phyloP scores from a whole-genome alignment of 2,888 invertebrate genomes.

The Timema podura region DNA sequence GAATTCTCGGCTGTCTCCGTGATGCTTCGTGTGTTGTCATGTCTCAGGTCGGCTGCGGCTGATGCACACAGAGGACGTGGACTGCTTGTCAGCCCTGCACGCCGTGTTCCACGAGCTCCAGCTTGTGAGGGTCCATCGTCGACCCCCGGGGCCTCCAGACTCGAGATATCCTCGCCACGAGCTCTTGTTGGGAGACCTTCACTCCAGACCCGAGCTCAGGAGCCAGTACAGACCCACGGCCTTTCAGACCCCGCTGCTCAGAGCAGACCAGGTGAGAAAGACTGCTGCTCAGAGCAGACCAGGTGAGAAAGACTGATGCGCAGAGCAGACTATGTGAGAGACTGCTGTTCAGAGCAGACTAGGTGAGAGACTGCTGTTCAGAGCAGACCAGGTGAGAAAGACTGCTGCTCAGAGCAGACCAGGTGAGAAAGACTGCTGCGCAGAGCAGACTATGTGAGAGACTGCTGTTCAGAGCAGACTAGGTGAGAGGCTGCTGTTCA shows the following conservation, averaged over 20 bases:
- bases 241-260: constrained; percentile 52
- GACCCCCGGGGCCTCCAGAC: constrained; percentile 41
- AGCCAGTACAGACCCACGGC: constrained; percentile 50
- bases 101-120: constrained; percentile 54
- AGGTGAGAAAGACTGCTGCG: neutral
- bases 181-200: constrained; percentile 52
- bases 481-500: neutral
- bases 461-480: neutral
- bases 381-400: neutral
- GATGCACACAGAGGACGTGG: constrained; percentile 39
- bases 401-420: neutral
- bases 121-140: constrained; percentile 49
- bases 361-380: neutral
- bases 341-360: neutral
- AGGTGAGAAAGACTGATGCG: constrained; percentile 4
- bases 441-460: neutral
- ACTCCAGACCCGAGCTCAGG: constrained; percentile 46
- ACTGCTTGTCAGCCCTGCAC: constrained; percentile 49
- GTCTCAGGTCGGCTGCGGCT: constrained; percentile 13
- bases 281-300: constrained; percentile 45
- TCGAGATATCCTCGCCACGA: constrained; percentile 42
- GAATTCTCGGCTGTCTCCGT: no score
- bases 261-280: constrained; percentile 36
- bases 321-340: neutral
- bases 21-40: no score